Percentiles rank a stretch among this genome's conserved stretches.
Evolutionary conservation across 53 echinoderm and acorn worm species (phyloP).

Genomic region (Hippasteria phrygiana): DNA sequence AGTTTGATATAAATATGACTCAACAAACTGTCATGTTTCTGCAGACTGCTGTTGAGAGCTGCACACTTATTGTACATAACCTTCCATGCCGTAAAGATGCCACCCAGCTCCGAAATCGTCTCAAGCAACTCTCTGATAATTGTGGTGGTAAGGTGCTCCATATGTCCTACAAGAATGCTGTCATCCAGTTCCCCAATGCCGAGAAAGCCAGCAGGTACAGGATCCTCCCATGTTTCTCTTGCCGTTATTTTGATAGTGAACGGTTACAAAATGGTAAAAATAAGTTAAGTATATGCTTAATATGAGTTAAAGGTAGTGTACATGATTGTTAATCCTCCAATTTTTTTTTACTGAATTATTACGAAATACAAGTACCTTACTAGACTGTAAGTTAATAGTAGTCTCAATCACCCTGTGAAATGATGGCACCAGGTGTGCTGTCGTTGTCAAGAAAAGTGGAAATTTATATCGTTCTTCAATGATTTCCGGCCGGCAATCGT

Average conservation of each 20-base stretch:
- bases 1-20: not conserved
- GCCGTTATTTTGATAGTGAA: not conserved
- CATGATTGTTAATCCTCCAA: too few relatives aligned
- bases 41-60: slow-evolving; percentile 73
- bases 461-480: too few relatives aligned
- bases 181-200: slow-evolving; percentile 92
- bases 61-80: slow-evolving; percentile 82
- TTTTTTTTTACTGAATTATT: too few relatives aligned
- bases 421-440: too few relatives aligned
- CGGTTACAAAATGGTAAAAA: too few relatives aligned
- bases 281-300: too few relatives aligned
- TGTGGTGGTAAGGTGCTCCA: slow-evolving; percentile 95
- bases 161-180: slow-evolving; percentile 78
- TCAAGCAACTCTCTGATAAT: slow-evolving; percentile 93
- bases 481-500: too few relatives aligned
- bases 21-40: not conserved
- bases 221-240: not conserved
- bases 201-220: slow-evolving; percentile 86
- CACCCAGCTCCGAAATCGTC: slow-evolving; percentile 74
- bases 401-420: too few relatives aligned
- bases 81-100: slow-evolving; percentile 74
- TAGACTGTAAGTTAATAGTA: too few relatives aligned
- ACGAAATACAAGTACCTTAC: too few relatives aligned
- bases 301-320: too few relatives aligned
- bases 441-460: too few relatives aligned